These are phyloP conservation scores for Melinaea marsaeus DNA, from an alignment of 2,888 invertebrate genomes.

Conservation along the genomic window DNA sequence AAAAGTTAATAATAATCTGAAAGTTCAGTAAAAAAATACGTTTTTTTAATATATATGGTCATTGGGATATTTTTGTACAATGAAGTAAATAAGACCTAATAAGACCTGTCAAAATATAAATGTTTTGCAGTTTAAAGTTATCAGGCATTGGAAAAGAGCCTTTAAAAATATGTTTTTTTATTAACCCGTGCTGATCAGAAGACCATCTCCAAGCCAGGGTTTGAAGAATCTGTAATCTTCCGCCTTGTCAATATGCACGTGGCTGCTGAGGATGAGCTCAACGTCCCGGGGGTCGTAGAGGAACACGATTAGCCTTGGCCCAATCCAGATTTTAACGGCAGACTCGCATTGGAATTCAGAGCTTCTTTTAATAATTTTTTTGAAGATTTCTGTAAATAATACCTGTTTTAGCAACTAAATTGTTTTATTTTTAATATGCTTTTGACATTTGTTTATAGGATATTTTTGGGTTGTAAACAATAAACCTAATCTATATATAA, in stretches of 20 bases:
- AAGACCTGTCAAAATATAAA: neutral
- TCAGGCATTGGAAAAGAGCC: neutral
- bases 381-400: slow-evolving; percentile 81
- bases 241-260: slow-evolving; percentile 89
- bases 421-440: neutral
- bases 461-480: too few relatives aligned
- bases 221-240: slow-evolving; percentile 88
- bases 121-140: neutral
- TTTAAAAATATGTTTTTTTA: slow-evolving; percentile 15
- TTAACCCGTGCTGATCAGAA: slow-evolving; percentile 87
- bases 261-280: slow-evolving; percentile 87
- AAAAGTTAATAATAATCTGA: too few relatives aligned
- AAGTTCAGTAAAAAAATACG: too few relatives aligned
- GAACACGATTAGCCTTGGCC: slow-evolving; percentile 85
- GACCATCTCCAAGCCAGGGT: slow-evolving; percentile 90
- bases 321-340: slow-evolving; percentile 85
- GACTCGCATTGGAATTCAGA: slow-evolving; percentile 72
- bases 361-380: slow-evolving; percentile 75
- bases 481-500: too few relatives aligned
- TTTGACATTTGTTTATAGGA: too few relatives aligned
- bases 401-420: neutral
- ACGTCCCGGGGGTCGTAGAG: slow-evolving; percentile 87
- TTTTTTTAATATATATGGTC: too few relatives aligned
- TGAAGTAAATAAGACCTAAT: too few relatives aligned
- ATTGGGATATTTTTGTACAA: too few relatives aligned